Evolutionary conservation across 2,888 invertebrate species (phyloP).

Genomic region (Heterodera filipjevi): DNA sequence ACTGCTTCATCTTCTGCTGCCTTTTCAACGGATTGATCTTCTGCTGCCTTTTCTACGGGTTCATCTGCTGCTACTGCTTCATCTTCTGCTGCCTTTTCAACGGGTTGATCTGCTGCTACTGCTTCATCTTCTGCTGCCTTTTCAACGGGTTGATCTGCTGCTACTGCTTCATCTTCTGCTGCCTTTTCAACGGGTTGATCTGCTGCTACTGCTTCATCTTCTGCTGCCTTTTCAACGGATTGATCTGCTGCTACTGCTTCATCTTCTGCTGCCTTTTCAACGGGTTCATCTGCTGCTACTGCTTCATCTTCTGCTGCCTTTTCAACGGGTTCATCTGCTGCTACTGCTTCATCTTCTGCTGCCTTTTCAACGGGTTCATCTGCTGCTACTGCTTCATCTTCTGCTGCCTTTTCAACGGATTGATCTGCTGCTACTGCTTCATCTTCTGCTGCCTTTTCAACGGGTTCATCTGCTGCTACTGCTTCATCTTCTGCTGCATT

Average conservation of each 20-base stretch:
- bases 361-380: not conserved
- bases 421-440: not conserved
- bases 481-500: not conserved
- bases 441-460: not conserved
- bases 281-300: not conserved
- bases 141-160: not conserved
- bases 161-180: not conserved
- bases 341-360: not conserved
- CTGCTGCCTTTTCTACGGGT: not conserved
- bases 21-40: no score
- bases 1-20: not conserved
- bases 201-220: not conserved
- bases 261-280: not conserved
- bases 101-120: not conserved
- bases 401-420: not conserved
- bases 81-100: not conserved
- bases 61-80: not conserved
- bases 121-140: no score
- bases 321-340: not conserved
- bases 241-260: not conserved
- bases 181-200: not conserved
- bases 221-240: not conserved
- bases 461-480: not conserved
- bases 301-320: not conserved
- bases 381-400: not conserved